Base-by-base conservation (phyloP, 1,140 invertebrate species). In the Schlechtendalia chinensis region DNA sequence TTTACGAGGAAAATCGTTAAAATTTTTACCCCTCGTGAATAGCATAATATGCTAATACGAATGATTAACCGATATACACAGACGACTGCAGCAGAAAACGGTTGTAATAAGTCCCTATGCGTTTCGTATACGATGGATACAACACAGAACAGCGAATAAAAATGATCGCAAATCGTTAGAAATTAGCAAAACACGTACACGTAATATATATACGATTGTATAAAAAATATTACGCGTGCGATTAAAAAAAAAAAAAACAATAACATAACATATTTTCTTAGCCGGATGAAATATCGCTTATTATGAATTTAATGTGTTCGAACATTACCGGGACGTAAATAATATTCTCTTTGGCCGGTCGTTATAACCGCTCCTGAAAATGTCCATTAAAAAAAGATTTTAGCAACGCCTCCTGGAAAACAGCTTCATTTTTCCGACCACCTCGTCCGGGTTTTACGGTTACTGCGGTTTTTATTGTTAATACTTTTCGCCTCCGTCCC, bases 391-490 rank as follows among this genome's bases (percentile, higher is more conserved):
- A 69, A 69, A 69, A 69, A 69, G n/a, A 69, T 69, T 69, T 47
- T 24, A 12, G 17, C 53, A 71, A 71, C 69, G 69, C 69, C 69
- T 47, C 65, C 65, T n/a, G 65, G 39, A 69, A 69, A 69, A 69
- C 22, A 47, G 39, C 22, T 69, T 47, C 39, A 24, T 69, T 69
- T 69, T 45, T 24, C 39, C 29, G 2, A 24, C n/a, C 63, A 22
- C 6, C 19, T 45, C 10, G 8, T 71, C 45, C 69, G 22, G 47
- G 47, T 39, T 39, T 71, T 50, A 50, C 69, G 24, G 47, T 71
- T 71, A 53, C 69, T 71, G 47, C 17, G 24, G 47, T 53, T 71
- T 54, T 71, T 71, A 71, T 71, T 53, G 69, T 71, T 71, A 71
- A 71, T 47, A 47, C 22, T 69, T 24, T 69, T 69, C 39, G n/a